Evolutionary conservation across 1,140 invertebrate genomes (phyloP).

Genomic region (Cydia splendana): DNA sequence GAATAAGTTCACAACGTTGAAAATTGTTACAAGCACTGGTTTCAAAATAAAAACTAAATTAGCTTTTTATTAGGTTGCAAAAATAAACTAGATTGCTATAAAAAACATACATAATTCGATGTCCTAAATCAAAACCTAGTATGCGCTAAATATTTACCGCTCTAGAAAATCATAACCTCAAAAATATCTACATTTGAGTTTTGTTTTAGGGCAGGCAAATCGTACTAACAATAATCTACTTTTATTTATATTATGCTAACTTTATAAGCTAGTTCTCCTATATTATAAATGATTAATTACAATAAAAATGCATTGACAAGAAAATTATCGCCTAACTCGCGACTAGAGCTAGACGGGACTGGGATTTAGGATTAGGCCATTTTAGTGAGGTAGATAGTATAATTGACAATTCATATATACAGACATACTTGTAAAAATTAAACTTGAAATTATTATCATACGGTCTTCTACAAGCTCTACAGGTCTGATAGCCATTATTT

Average conservation of each 20-base stretch:
- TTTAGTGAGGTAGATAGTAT: slow-evolving; percentile 16
- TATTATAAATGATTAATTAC: background rate
- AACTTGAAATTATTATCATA: background rate
- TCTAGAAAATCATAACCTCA: no score
- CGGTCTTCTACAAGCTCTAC: no score
- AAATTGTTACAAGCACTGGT: background rate
- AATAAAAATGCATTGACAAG: background rate
- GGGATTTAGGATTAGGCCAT: background rate
- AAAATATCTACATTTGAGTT: no score
- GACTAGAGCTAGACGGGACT: background rate
- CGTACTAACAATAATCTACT: no score
- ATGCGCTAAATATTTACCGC: no score
- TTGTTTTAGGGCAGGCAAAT: no score
- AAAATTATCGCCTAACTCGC: background rate
- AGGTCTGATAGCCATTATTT: no score
- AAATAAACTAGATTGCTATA: no score
- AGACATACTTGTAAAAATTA: background rate
- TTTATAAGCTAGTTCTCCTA: background rate
- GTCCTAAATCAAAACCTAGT: no score
- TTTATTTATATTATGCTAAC: background rate
- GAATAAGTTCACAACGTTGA: background rate
- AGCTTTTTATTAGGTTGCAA: no score
- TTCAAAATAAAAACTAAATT: background rate
- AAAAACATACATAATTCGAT: no score
- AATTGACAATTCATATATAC: slow-evolving; percentile 18